Percentiles rank a stretch among this genome's conserved stretches.
Conservation (phyloP, 2,888 invertebrate genomes). For the Galeruca laticollis region DNA sequence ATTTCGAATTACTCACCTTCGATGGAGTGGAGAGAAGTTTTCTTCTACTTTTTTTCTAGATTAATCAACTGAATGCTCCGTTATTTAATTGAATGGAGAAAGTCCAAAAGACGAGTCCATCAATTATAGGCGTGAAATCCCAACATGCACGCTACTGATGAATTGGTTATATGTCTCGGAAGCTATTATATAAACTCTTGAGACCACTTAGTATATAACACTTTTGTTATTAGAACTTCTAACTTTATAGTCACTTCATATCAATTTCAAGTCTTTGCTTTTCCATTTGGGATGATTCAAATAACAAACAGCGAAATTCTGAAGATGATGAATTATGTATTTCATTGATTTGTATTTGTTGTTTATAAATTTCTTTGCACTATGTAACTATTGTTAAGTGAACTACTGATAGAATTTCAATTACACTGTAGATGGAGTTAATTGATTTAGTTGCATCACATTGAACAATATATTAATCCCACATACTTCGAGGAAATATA, state of each 20-base stretch:
- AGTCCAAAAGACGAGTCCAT: conserved; percentile 29
- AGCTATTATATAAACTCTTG: conserved; percentile 26
- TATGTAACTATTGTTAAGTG: no score
- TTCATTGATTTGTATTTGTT: no score
- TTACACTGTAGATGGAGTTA: no score
- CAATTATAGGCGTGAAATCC: conserved; percentile 29
- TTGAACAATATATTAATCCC: no score
- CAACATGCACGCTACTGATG: conserved; percentile 18
- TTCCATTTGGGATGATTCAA: not conserved
- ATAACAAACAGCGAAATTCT: not conserved
- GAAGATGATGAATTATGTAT: no score
- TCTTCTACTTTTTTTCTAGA: conserved; percentile 7
- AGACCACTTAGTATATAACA: not conserved
- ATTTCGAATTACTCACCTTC: not conserved
- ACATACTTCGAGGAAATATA: no score
- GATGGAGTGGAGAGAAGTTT: not conserved
- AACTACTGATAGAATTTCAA: no score
- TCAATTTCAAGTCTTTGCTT: conserved; percentile 2
- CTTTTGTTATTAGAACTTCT: conserved; percentile 14
- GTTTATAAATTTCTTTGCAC: no score
- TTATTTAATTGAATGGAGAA: conserved; percentile 22
- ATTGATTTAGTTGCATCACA: no score
- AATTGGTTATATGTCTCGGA: conserved; percentile 24
- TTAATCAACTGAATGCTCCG: conserved; percentile 29
- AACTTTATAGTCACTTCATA: conserved; percentile 27